Conservation (phyloP, 2,888 invertebrate species). For the Selenia dentaria region DNA sequence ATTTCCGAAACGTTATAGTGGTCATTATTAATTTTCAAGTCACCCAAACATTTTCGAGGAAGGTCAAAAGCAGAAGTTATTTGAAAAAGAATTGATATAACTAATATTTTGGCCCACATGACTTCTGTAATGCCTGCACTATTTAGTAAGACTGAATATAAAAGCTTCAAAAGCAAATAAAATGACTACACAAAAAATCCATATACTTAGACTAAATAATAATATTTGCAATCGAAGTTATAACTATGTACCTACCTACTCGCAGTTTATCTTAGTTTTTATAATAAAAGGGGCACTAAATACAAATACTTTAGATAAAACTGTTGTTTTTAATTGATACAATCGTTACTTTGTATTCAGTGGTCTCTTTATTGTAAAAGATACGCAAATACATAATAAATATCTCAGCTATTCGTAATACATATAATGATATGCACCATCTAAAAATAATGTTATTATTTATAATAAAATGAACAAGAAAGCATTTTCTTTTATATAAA, state of each 20-base stretch:
- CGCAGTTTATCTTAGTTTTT: neutral
- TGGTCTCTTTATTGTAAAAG: no score
- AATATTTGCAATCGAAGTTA: neutral
- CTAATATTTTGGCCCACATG: conserved; percentile 37
- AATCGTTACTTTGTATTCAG: conserved; percentile 15
- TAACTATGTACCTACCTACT: no score
- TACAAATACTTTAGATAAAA: conserved; percentile 2
- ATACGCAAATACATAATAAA: no score
- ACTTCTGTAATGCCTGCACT: conserved; percentile 1
- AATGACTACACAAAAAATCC: conserved; percentile 8
- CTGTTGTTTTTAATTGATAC: neutral
- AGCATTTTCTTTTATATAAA: no score
- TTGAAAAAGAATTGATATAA: conserved; percentile 39
- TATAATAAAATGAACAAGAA: no score
- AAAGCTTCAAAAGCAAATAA: neutral
- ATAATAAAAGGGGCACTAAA: neutral
- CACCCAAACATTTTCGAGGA: conserved; percentile 51
- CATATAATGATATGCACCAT: no score
- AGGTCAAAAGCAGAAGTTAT: conserved; percentile 57
- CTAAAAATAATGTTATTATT: no score
- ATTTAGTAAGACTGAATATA: neutral
- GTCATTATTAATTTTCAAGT: conserved; percentile 59
- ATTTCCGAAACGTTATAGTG: conserved; percentile 53
- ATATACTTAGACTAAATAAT: no score
- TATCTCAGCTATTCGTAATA: no score